Evolutionary conservation across 1,140 invertebrate species (phyloP), one percentile per base, ranked within the genome.

Genomic region (Drosophila seguyi): DNA sequence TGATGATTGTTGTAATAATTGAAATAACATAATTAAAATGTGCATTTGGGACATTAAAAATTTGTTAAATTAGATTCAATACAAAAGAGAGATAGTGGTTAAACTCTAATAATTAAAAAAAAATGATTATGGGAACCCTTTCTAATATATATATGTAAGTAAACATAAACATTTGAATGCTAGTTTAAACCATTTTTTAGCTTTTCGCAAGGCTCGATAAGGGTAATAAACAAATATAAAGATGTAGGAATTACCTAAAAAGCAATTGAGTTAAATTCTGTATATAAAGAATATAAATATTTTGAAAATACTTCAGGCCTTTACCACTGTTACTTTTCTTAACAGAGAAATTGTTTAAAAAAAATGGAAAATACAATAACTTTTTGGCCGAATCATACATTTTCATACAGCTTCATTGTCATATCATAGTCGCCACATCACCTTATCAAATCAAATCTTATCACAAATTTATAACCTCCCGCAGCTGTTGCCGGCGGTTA

Each of bases 401-500:
- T 31, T 18, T n/a, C 20, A 31, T 31, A 13, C 11, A 27, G 6
- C 18, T 41, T 27, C 4, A 29, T 16, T n/a, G 7, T 10, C 18
- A 3, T 34, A 7, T 41, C 20, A n/a, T 29, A 39, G 8, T 41
- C 6, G 11, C 8, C n/a, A 31, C 14, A 8, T 13, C 25, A 29
- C 36, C 60, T 36, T 8, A 13, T 6, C n/a, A n/a, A 18, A 4
- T 22, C 4, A 13, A 18, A n/a, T 29, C 11, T 22, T 41, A 59
- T 63, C 56, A 25, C 36, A 60, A 42, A 25, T 42, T 42, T 55
- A 66, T 67, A 53, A 22, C 66, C 47, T 16, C 14, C 20, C 48
- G 75, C 79, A 82, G 67, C 74, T 82, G 79, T 82, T 13, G 22
- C n/a, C 29, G 39, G 39, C 31, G 52, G 81, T 78, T 84, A 90